phyloP scores from a whole-genome alignment of 53 echinoderm and acorn worm species.

The Crossaster papposus region DNA sequence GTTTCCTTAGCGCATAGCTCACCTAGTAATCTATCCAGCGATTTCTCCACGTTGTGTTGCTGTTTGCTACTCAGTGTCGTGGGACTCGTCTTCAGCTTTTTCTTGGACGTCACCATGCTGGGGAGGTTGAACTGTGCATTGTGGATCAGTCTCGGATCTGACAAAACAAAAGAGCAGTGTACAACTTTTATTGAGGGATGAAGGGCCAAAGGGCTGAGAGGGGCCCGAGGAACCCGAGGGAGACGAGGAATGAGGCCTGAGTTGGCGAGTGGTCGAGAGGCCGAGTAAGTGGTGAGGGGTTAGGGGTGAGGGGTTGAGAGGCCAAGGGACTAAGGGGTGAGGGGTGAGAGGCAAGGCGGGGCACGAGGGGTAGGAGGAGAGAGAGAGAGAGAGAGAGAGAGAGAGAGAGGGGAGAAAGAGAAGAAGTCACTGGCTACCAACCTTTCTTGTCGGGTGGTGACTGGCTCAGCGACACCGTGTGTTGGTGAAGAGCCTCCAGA shows the following conservation, averaged over 20 bases:
- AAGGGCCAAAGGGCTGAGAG: no score
- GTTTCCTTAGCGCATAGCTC: constrained; percentile 12
- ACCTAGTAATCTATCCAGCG: constrained; percentile 80
- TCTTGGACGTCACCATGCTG: constrained; percentile 86
- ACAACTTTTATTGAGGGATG: no score
- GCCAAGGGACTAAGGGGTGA: background rate
- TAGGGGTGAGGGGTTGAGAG: no score
- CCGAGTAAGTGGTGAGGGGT: no score
- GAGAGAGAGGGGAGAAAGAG: no score
- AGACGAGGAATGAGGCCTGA: no score
- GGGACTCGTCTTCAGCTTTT: constrained; percentile 70
- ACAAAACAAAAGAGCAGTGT: background rate
- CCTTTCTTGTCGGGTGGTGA: constrained; percentile 78
- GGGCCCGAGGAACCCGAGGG: no score
- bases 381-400: no score
- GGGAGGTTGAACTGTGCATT: constrained; percentile 86
- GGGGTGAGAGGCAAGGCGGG: no score
- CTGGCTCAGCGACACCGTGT: constrained; percentile 88
- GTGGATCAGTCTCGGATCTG: constrained; percentile 68
- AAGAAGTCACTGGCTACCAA: background rate
- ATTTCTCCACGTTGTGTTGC: constrained; percentile 74
- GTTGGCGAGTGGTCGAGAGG: no score
- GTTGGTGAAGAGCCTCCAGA: constrained; percentile 89
- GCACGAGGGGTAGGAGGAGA: no score
- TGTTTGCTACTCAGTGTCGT: constrained; percentile 72